These are phyloP conservation scores for Casuarius casuarius DNA, from an alignment of 2,113 vertebrate species.

Conservation along the genomic window DNA sequence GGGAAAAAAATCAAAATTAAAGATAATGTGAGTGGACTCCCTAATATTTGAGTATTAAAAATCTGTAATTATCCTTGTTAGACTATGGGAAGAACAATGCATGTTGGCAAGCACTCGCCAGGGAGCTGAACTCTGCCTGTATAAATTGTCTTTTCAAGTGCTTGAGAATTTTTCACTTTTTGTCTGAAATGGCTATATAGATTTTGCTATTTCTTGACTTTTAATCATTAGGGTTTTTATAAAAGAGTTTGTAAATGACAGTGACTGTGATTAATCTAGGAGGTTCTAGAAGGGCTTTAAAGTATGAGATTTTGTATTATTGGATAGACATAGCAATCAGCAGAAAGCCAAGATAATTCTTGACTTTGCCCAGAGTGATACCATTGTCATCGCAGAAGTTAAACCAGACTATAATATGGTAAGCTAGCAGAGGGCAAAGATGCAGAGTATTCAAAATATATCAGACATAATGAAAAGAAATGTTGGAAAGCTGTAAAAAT, in stretches of 20 bases:
- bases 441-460: not conserved
- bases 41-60: not conserved
- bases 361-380: not conserved
- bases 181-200: not conserved
- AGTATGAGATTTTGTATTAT: not conserved
- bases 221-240: not conserved
- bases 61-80: too few species aligned
- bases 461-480: not conserved
- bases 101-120: not conserved
- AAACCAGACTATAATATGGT: rapidly evolving
- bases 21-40: not conserved
- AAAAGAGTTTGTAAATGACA: not conserved
- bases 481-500: not conserved
- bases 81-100: not conserved
- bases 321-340: not conserved
- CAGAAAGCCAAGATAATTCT: not conserved
- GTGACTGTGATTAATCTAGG: not conserved
- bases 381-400: not conserved
- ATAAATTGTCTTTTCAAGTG: not conserved
- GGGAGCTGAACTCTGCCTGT: not conserved
- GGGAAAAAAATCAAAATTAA: not conserved
- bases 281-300: not conserved
- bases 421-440: not conserved
- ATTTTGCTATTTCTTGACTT: not conserved
- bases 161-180: not conserved